Conservation (phyloP, 2,113 vertebrate genomes). For the Turnix velox region DNA sequence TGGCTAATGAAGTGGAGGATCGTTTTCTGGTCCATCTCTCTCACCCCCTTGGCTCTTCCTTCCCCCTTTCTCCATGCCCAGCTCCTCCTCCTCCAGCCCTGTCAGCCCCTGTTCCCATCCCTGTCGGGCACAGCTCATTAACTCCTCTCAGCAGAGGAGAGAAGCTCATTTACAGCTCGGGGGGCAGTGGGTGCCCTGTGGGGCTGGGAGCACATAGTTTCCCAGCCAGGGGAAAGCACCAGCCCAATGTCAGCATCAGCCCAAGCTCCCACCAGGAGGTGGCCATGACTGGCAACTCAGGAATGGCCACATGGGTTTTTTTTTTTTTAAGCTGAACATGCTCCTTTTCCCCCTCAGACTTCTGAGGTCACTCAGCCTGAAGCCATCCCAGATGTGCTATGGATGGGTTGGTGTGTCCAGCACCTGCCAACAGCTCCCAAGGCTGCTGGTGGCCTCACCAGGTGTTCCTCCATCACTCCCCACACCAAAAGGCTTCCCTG, state of each 20-base stretch:
- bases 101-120: conserved; percentile 70
- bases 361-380: neutral
- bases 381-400: accelerated
- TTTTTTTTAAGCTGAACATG: neutral
- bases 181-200: conserved; percentile 24
- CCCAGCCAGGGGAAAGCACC: conserved; percentile 51
- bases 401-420: neutral
- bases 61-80: conserved; percentile 31
- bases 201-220: conserved; percentile 57
- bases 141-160: conserved; percentile 65
- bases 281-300: neutral
- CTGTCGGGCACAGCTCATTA: conserved; percentile 77
- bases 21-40: conserved; percentile 77
- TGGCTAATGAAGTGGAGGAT: conserved; percentile 70
- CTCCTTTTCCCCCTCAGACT: neutral
- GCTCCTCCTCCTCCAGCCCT: neutral
- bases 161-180: neutral
- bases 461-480: neutral
- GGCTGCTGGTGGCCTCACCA: accelerated
- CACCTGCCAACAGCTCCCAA: accelerated
- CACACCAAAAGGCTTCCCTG: neutral
- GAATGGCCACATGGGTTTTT: neutral
- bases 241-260: neutral
- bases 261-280: neutral
- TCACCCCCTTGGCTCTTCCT: conserved; percentile 46